Evolutionary conservation across 2,113 vertebrate genomes (phyloP).

Genomic region (Lampris megalopsis): DNA sequence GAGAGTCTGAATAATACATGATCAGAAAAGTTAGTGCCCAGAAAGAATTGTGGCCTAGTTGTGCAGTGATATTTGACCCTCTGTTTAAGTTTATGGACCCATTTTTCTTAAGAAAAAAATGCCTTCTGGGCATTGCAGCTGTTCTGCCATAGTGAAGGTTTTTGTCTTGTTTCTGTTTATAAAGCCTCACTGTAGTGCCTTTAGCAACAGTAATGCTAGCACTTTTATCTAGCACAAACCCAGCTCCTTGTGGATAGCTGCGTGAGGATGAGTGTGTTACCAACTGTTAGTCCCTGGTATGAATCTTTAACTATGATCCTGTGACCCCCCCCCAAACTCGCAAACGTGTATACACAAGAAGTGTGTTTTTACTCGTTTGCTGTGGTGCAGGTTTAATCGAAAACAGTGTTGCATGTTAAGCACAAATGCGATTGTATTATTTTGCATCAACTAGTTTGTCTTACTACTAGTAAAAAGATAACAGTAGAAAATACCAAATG

Average conservation of each 20-base stretch:
- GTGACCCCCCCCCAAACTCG: slow-evolving; percentile 44
- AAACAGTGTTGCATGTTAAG: slow-evolving; percentile 55
- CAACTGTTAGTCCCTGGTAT: slow-evolving; percentile 25
- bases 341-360: slow-evolving; percentile 28
- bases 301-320: slow-evolving; percentile 23
- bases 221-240: neutral
- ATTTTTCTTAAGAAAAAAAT: slow-evolving; percentile 24
- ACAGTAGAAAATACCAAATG: too few relatives aligned
- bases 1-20: slow-evolving; percentile 29
- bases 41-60: slow-evolving; percentile 14
- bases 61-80: slow-evolving; percentile 30
- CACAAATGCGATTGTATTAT: slow-evolving; percentile 48
- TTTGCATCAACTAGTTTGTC: too few relatives aligned
- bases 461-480: too few relatives aligned
- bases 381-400: neutral
- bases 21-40: slow-evolving; percentile 7
- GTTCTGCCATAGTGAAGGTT: slow-evolving; percentile 24
- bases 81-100: slow-evolving; percentile 25
- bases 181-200: slow-evolving; percentile 14
- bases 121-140: slow-evolving; percentile 12
- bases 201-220: slow-evolving; percentile 11
- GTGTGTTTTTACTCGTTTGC: slow-evolving; percentile 51
- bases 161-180: slow-evolving; percentile 16
- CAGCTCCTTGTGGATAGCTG: slow-evolving; percentile 20
- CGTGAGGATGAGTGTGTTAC: neutral